Percentiles rank a stretch among this genome's conserved stretches.
Evolutionary conservation across 2,888 invertebrate genomes (phyloP).

Genomic region (Chaetoderma sp.): DNA sequence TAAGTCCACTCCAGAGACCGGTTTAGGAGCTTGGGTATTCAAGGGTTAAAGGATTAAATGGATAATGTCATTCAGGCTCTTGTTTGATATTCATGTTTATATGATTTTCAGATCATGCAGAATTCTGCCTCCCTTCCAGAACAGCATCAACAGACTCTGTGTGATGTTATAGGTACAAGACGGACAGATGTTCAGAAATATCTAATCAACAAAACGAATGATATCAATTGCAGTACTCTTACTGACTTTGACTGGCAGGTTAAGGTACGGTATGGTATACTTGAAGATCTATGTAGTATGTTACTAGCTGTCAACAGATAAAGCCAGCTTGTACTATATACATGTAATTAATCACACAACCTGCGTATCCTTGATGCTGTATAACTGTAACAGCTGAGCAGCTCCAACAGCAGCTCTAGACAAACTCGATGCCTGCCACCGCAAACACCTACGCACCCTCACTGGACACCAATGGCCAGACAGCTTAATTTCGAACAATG

Average conservation of each 20-base stretch:
- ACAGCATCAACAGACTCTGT: constrained; percentile 45
- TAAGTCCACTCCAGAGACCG: too few relatives aligned
- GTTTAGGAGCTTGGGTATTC: too few relatives aligned
- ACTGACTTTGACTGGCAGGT: constrained; percentile 66
- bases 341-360: too few relatives aligned
- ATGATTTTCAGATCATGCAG: constrained; percentile 43
- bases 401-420: too few relatives aligned
- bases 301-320: not conserved
- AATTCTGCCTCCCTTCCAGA: constrained; percentile 43
- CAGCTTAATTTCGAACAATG: too few relatives aligned
- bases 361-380: too few relatives aligned
- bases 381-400: too few relatives aligned
- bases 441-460: too few relatives aligned
- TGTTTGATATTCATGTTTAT: not conserved
- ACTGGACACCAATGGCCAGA: too few relatives aligned
- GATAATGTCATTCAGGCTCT: not conserved
- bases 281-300: not conserved
- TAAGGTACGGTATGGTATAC: constrained; percentile 45
- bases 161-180: constrained; percentile 49
- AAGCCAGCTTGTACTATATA: not conserved
- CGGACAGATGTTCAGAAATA: constrained; percentile 46
- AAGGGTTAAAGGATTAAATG: too few relatives aligned
- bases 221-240: constrained; percentile 52
- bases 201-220: constrained; percentile 47
- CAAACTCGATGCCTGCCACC: too few relatives aligned